Percentiles rank a stretch among this genome's conserved stretches.
Evolutionary conservation across 2,113 vertebrate species (phyloP).

Genomic region (Corythornis madagascariensis): DNA sequence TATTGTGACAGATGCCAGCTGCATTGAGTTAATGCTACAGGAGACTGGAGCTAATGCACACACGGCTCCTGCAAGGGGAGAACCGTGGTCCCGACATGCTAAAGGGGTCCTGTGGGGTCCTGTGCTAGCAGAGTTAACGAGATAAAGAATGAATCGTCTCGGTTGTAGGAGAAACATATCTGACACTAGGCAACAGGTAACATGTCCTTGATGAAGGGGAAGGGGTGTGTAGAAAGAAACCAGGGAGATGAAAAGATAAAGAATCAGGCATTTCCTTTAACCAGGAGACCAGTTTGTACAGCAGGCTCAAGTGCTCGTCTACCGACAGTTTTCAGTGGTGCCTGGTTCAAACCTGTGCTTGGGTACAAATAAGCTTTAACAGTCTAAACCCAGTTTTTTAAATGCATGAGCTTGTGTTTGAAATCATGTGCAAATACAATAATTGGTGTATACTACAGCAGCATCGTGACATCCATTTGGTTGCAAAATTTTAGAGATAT

Average conservation of each 20-base stretch:
- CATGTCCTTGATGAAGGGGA: constrained; percentile 74
- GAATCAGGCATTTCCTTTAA: constrained; percentile 80
- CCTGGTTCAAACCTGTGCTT: constrained; percentile 55
- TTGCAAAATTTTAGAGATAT: constrained; percentile 73
- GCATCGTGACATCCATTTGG: constrained; percentile 75
- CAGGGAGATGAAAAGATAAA: constrained; percentile 85
- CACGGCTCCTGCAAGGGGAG: constrained; percentile 73
- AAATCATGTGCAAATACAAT: constrained; percentile 72
- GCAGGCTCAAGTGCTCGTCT: background rate
- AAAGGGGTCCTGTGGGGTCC: constrained; percentile 67
- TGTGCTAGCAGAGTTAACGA: constrained; percentile 60
- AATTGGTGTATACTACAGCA: constrained; percentile 79
- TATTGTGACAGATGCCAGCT: constrained; percentile 88
- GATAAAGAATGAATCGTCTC: constrained; percentile 69
- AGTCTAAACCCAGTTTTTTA: constrained; percentile 72
- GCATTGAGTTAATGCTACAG: constrained; percentile 88
- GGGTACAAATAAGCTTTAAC: constrained; percentile 58
- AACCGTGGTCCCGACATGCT: constrained; percentile 78
- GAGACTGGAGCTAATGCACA: constrained; percentile 76
- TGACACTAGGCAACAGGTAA: constrained; percentile 76
- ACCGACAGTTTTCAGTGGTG: background rate
- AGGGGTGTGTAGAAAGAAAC: constrained; percentile 70
- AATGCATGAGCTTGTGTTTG: constrained; percentile 73
- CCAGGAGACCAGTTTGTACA: background rate
- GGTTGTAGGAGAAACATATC: constrained; percentile 72